Conservation (phyloP, 1,140 invertebrate genomes). For the Drosophila nikananu region DNA sequence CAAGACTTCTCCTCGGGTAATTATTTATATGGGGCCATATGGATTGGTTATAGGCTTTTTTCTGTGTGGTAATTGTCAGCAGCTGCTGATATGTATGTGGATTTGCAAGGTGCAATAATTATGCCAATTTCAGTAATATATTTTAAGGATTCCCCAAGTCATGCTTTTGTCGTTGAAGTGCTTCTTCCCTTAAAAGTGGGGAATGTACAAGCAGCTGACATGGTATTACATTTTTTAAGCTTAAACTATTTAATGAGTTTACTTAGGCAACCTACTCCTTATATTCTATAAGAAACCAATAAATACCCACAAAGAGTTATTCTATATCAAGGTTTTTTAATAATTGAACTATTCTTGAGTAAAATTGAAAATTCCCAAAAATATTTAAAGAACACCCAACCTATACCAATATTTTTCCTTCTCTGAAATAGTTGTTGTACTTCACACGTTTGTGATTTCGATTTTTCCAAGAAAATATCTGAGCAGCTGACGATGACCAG, state of each 20-base stretch:
- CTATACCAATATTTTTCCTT: constrained; percentile 27
- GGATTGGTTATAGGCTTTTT: constrained; percentile 44
- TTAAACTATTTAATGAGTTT: not conserved
- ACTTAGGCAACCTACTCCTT: too few species aligned
- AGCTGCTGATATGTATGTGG: constrained; percentile 16
- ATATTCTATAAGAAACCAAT: not conserved
- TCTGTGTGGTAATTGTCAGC: constrained; percentile 36
- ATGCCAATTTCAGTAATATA: constrained; percentile 39
- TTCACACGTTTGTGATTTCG: not conserved
- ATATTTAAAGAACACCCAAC: constrained; percentile 8
- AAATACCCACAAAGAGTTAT: not conserved
- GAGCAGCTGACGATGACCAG: constrained; percentile 24
- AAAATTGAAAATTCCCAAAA: too few species aligned
- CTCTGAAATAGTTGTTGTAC: constrained; percentile 9
- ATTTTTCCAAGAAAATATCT: constrained; percentile 12
- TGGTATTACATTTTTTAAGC: not conserved
- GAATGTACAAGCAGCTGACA: constrained; percentile 3
- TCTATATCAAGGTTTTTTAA: too few species aligned
- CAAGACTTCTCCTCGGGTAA: constrained; percentile 41
- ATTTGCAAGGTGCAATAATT: constrained; percentile 67
- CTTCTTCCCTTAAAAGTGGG: not conserved
- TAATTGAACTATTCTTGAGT: too few species aligned
- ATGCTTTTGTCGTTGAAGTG: not conserved
- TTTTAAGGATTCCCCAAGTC: constrained; percentile 24
- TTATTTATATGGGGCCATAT: constrained; percentile 63